These are phyloP conservation scores for Toxotes lorentzi DNA, from an alignment of 2,797 vertebrate species.

Conservation along the genomic window DNA sequence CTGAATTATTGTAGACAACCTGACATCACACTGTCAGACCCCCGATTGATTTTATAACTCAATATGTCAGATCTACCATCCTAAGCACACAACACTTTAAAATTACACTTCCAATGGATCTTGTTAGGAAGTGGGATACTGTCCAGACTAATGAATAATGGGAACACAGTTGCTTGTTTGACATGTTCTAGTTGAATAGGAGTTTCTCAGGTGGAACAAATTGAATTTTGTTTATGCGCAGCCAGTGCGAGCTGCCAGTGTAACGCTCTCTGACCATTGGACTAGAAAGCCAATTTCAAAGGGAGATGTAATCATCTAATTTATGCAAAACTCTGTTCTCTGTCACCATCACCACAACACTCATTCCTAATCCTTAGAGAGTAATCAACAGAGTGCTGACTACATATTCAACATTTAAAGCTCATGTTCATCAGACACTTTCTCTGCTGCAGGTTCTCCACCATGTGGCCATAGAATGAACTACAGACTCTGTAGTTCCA, in stretches of 20 bases:
- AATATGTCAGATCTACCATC: neutral
- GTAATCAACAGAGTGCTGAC: conserved; percentile 15
- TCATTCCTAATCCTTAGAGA: neutral
- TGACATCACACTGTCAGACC: neutral
- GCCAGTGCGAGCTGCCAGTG: conserved; percentile 12
- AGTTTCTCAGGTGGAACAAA: conserved; percentile 61
- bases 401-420: neutral
- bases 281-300: conserved; percentile 60
- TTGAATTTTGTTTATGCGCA: conserved; percentile 60
- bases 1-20: neutral
- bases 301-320: conserved; percentile 56
- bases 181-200: conserved; percentile 34
- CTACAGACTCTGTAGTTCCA: conserved; percentile 17
- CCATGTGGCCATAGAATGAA: conserved; percentile 71
- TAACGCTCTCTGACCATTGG: conserved; percentile 23
- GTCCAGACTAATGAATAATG: conserved; percentile 22
- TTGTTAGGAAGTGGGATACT: neutral
- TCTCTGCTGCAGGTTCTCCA: conserved; percentile 67
- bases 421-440: neutral
- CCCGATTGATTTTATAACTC: neutral
- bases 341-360: neutral
- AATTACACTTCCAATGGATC: neutral
- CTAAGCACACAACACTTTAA: neutral
- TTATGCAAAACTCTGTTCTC: conserved; percentile 44
- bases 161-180: conserved; percentile 42